Base-by-base conservation (phyloP, 2,888 invertebrate genomes). In the Aquatica leii region DNA sequence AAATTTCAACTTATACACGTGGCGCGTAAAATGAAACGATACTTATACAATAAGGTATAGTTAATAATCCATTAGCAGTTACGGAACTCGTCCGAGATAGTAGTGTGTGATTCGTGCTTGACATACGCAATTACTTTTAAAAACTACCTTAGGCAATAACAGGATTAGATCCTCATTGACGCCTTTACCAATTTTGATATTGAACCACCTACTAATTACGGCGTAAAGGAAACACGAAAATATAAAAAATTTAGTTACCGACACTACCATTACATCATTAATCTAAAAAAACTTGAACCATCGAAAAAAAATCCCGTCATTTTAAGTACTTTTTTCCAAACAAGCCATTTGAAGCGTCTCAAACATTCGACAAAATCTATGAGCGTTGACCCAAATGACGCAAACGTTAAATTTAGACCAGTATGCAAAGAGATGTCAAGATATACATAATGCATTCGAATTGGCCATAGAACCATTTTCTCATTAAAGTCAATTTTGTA, bases 311-410 rank as follows among this genome's bases (percentile, higher is more conserved):
- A 14, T 17, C 6, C 41, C 41, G 15, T 17, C 41, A 8, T 37
- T n/a, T 37, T 37, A 2, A 2, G 5, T 5, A 37, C 3, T 37
- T 12, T 37, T 5, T n/a, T 5, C 12, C 6, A 46, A 20, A n/a
- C 15, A 46, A 46, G 18, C 46, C 17, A 46, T 46, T 46, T 17
- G 46, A 31, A 52, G 34, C 35, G 14, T 52, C 18, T 34, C 15
- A 31, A 35, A 31, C 34, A 35, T 34, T 11, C 35, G 18, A 35
- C n/a, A n/a, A 18, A 17, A 31, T 24, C 2, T 24, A 24, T 34
- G 40, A 50, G 20, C 37, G 57, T 35, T 57, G 57, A 57, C 57
- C 57, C 35, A 57, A 57, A 53, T 57, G 57, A 57, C 57, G 49
- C 37, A 31, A 57, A 37, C 11, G 49, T 49, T 57, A 57, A 49